phyloP scores from a whole-genome alignment of 2,888 invertebrate genomes.

The Stenurella melanura region DNA sequence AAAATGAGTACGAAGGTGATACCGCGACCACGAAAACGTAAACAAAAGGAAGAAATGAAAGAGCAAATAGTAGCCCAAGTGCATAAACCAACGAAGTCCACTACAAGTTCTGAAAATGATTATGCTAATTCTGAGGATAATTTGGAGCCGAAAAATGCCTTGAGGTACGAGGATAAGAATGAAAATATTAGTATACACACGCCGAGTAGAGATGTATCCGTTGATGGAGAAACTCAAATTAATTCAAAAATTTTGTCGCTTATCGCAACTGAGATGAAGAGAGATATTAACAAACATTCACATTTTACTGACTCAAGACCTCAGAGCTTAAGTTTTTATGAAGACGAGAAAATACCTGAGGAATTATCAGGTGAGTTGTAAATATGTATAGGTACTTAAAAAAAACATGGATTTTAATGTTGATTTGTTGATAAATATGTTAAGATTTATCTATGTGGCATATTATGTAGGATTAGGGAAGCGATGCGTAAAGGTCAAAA shows the following conservation, averaged over 20 bases:
- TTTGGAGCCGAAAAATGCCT: constrained; percentile 45
- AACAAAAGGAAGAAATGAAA: constrained; percentile 70
- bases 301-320: constrained; percentile 73
- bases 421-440: not conserved
- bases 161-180: constrained; percentile 63
- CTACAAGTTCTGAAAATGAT: constrained; percentile 66
- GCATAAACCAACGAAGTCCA: constrained; percentile 68
- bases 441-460: not conserved
- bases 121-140: constrained; percentile 58
- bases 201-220: constrained; percentile 71
- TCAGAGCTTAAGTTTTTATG: constrained; percentile 73
- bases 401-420: too few species aligned
- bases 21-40: constrained; percentile 66
- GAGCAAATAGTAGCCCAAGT: constrained; percentile 72
- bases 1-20: constrained; percentile 46
- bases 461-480: too few species aligned
- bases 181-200: constrained; percentile 66
- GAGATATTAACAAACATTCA: constrained; percentile 71
- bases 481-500: not conserved
- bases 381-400: not conserved
- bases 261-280: constrained; percentile 71
- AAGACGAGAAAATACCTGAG: constrained; percentile 72
- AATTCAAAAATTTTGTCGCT: constrained; percentile 73
- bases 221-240: constrained; percentile 77
- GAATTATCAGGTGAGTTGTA: constrained; percentile 68